Evolutionary conservation across 2,888 invertebrate species (phyloP), one percentile per base, ranked within the genome.

Genomic region (Chesias legatella): DNA sequence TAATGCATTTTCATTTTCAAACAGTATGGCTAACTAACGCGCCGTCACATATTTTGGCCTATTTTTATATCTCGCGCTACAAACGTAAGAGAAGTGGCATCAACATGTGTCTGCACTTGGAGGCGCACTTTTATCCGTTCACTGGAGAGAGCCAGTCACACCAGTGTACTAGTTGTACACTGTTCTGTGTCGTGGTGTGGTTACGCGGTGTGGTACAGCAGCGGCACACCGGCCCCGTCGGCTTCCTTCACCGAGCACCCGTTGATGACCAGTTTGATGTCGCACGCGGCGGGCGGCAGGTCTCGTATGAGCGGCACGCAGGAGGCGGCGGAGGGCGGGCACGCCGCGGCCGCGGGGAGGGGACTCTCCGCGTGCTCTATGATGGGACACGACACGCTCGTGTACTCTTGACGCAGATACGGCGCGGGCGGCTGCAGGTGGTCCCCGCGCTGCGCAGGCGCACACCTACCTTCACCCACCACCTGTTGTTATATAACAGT

Each of bases 361-460:
- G 54, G 38, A 17, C 61, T 58, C 33, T 78, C 81, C 0, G 76
- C 63, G 49, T 81, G 82, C 63, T 93, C 93, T 38, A 93, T 93
- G 67, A 93, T 93, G 0, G 93, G 94, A 60, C 93, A 94, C 3
- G 94, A 93, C 10, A 91, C 91, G 63, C 92, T 92, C 1, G 92
- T 73, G 63, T 78, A 76, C 53, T 86, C 83, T 38, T 82, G 80
- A 1, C 89, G 80, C 28, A 84, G 83, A 41, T 82, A 84, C 6
- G 88, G 84, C 1, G 89, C 85, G 6, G 88, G 84, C 1, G 89
- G 84, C 53, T 86, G 89, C 45, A 90, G 71, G 6, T 86, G 61
- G 36, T 86, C 79, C 10, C 81, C 79, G 37, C 88, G 89, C 5
- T 85, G 77, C 0, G 82, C 70, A 3, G 90, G 89, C 38, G 83